Evolutionary conservation across 2,113 vertebrate species (phyloP).

Genomic region (Syngnathus floridae): DNA sequence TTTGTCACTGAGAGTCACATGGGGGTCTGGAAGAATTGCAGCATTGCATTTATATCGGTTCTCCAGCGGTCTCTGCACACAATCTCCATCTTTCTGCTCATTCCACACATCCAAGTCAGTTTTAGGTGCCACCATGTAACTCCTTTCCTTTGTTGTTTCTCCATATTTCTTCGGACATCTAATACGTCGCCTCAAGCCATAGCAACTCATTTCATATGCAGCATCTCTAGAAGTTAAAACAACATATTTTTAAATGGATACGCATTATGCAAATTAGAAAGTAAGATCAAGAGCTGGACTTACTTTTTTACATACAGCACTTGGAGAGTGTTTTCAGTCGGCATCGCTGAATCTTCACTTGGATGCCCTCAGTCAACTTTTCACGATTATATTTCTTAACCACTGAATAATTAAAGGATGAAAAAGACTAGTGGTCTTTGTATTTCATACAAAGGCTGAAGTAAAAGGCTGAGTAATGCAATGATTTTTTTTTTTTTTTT

Average conservation of each 20-base stretch:
- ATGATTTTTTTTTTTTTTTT: slow-evolving; percentile 4
- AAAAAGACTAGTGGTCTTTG: slow-evolving; percentile 3
- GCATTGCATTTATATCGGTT: slow-evolving; percentile 50
- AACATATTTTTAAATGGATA: neutral
- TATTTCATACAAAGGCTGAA: slow-evolving; percentile 1
- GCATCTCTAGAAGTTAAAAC: slow-evolving; percentile 31
- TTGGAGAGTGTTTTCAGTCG: slow-evolving; percentile 16
- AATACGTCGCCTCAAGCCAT: slow-evolving; percentile 50
- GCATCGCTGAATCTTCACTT: slow-evolving; percentile 10
- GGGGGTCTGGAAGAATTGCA: slow-evolving; percentile 47
- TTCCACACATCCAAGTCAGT: slow-evolving; percentile 17
- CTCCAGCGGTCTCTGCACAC: slow-evolving; percentile 31
- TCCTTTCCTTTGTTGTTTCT: slow-evolving; percentile 45
- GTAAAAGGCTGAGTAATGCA: slow-evolving; percentile 4
- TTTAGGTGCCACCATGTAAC: slow-evolving; percentile 16
- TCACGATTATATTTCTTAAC: slow-evolving; percentile 2
- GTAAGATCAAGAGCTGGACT: slow-evolving; percentile 17
- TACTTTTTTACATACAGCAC: slow-evolving; percentile 31
- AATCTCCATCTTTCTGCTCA: slow-evolving; percentile 19
- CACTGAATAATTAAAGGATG: neutral
- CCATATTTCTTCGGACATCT: slow-evolving; percentile 60
- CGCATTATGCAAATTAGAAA: neutral
- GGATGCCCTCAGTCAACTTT: slow-evolving; percentile 1
- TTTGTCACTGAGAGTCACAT: neutral
- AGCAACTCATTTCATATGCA: slow-evolving; percentile 45